Evolutionary conservation across 2,113 vertebrate genomes (phyloP).

Genomic region (Rissa tridactyla): DNA sequence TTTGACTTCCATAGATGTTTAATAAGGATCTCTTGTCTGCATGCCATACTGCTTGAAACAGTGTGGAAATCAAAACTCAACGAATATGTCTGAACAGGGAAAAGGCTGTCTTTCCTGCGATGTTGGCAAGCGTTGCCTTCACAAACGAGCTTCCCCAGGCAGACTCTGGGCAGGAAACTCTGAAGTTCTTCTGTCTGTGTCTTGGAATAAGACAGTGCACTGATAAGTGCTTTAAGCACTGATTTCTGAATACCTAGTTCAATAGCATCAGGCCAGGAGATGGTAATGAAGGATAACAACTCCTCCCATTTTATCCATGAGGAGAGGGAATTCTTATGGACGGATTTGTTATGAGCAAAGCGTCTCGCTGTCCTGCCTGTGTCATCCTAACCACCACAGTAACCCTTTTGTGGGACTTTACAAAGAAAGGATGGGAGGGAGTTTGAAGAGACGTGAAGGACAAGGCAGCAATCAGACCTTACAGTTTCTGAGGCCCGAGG

Average conservation of each 20-base stretch:
- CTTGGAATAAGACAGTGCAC: neutral
- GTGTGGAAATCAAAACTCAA: neutral
- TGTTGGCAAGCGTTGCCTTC: neutral
- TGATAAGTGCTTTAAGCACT: neutral
- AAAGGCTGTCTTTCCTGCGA: neutral
- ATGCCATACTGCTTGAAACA: neutral
- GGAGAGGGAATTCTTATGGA: neutral
- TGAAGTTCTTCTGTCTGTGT: neutral
- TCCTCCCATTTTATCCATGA: neutral
- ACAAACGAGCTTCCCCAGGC: neutral
- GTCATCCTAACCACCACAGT: neutral
- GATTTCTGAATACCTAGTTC: neutral
- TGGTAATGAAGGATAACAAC: neutral
- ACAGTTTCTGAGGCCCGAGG: neutral
- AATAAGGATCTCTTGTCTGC: neutral
- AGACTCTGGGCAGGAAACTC: neutral
- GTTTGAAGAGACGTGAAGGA: neutral
- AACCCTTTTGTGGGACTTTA: neutral
- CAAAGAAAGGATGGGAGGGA: neutral
- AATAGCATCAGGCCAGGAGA: neutral
- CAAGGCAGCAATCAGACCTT: neutral
- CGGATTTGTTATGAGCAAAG: neutral
- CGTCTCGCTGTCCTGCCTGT: neutral
- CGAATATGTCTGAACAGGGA: neutral
- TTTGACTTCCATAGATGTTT: neutral